Evolutionary conservation across 2,888 invertebrate species (phyloP).

Genomic region (Patella depressa): DNA sequence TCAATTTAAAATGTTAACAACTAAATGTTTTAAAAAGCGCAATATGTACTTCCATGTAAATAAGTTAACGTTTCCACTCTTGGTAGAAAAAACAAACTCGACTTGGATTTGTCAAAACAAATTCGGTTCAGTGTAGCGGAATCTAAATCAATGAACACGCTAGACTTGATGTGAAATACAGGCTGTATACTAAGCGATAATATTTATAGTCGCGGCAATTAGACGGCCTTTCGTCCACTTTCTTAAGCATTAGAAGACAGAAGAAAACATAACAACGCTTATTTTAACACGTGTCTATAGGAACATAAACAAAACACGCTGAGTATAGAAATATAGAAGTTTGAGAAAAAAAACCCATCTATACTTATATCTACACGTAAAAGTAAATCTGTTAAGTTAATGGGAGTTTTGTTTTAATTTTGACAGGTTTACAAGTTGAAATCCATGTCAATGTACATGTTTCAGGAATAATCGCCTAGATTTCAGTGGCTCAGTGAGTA

Average conservation of each 20-base stretch:
- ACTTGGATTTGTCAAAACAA: constrained; percentile 10
- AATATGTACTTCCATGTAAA: constrained; percentile 10
- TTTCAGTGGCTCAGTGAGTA: too few species aligned
- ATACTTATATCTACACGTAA: too few species aligned
- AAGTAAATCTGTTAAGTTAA: too few species aligned
- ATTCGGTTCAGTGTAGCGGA: constrained; percentile 7
- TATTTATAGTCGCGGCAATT: constrained; percentile 5
- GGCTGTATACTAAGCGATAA: background rate
- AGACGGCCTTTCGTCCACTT: background rate
- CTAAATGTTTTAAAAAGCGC: background rate
- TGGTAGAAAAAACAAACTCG: background rate
- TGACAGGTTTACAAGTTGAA: too few species aligned
- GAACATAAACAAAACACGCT: background rate
- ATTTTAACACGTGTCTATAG: background rate
- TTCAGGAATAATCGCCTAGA: too few species aligned
- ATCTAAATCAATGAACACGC: constrained; percentile 7
- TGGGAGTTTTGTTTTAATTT: too few species aligned
- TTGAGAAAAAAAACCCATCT: background rate
- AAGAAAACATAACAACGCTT: constrained; percentile 1
- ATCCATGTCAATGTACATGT: too few species aligned
- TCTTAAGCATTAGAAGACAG: background rate
- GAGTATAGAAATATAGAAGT: constrained; percentile 7
- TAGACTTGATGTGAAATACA: constrained; percentile 11
- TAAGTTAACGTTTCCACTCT: background rate
- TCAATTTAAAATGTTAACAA: constrained; percentile 7